Conservation (phyloP, 2,797 vertebrate species). For the Poecilia wingei region DNA sequence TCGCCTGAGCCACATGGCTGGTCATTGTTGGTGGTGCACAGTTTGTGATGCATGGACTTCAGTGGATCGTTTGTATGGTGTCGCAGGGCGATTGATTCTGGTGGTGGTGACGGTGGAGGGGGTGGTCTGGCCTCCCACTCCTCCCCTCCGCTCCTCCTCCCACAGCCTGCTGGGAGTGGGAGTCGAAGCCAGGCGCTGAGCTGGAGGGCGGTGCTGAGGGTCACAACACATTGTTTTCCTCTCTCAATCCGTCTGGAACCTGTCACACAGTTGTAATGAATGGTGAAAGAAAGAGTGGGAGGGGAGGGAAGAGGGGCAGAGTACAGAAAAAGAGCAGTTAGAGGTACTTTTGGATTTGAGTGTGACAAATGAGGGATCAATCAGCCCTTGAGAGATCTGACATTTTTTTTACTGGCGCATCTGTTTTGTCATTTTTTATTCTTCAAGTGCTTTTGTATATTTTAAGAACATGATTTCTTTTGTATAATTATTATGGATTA, state of each 20-base stretch:
- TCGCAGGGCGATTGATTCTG: conserved; percentile 85
- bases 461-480: neutral
- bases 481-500: neutral
- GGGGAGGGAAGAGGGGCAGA: conserved; percentile 49
- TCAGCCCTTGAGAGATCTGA: conserved; percentile 42
- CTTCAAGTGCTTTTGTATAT: neutral
- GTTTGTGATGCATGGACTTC: conserved; percentile 77
- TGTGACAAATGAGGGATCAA: conserved; percentile 74
- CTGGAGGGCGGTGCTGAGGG: conserved; percentile 81
- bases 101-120: conserved; percentile 59
- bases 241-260: conserved; percentile 73
- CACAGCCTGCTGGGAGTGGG: conserved; percentile 78
- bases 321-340: conserved; percentile 56
- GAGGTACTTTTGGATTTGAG: conserved; percentile 54
- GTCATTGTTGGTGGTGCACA: conserved; percentile 70
- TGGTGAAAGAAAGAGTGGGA: conserved; percentile 68
- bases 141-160: neutral
- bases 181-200: conserved; percentile 76
- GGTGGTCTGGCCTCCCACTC: conserved; percentile 73
- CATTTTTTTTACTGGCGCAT: conserved; percentile 20
- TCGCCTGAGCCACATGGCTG: conserved; percentile 51
- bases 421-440: conserved; percentile 28
- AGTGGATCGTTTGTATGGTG: conserved; percentile 84
- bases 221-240: conserved; percentile 83
- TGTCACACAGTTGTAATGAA: conserved; percentile 79